Evolutionary conservation across 53 echinoderm and acorn worm species (phyloP), one percentile per base, ranked within the genome.

Genomic region (Apostichopus leukothele): DNA sequence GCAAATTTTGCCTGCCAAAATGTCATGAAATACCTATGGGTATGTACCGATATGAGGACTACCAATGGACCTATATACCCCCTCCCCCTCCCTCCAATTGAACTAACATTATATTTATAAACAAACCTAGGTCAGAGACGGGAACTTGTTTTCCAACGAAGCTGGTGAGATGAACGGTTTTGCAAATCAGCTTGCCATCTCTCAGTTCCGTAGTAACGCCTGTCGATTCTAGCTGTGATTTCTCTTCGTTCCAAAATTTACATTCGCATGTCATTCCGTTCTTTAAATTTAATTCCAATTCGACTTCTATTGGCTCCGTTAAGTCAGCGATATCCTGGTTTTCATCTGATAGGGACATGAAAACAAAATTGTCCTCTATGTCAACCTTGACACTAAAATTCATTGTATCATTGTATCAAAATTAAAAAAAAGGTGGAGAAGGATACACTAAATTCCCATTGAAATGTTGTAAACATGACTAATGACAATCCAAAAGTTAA

Each of bases 191-290:
- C 1, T 55, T 81, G n/a, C 57, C 81, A 6, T 54, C 57, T 5
- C 2, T 25, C 1, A 25, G 18, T 57, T 81, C 81, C n/a, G 81
- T 50, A 8, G 81, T 81, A 21, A 81, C 81, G 6, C 81, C 81
- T 19, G 52, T 52, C 1, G 81, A 14, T 7, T 81, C 81, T 5
- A 81, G 81, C 51, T 55, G 81, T 7, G 81, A 18, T 5, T 54
- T 81, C 9, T 19, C 23, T 55, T 81, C 81, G 53, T 81, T 81
- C 81, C 81, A 81, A 25, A 55, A 81, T 18, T 53, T 81, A 54
- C 81, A 81, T 21, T n/a, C 23, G 55, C 81, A 81, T 14, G 59
- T 59, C 16, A 21, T 50, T 3, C 11, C 54, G 2, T 81, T 23
- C 5, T 52, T 0, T 4, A 52, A 5, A 1, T 4, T 19, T 6